These are phyloP conservation scores for Torymus texanus DNA, from an alignment of 2,888 invertebrate genomes.

Conservation along the genomic window DNA sequence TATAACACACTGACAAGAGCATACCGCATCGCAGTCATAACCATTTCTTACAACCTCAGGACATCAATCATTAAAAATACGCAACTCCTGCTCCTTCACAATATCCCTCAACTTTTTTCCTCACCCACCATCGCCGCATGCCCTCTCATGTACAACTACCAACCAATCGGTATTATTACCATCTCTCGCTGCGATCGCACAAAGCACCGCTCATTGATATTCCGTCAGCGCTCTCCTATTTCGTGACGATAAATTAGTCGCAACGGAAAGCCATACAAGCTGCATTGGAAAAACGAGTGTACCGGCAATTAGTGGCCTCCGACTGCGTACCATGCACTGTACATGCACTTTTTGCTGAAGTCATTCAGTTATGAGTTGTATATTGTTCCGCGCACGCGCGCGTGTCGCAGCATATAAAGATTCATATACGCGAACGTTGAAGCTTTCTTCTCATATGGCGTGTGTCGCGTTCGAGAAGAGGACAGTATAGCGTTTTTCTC, in stretches of 20 bases:
- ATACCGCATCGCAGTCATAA: too few species aligned
- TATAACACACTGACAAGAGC: too few species aligned
- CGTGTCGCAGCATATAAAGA: background rate
- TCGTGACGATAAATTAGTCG: constrained; percentile 46
- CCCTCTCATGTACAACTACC: too few species aligned
- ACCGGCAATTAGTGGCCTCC: constrained; percentile 44
- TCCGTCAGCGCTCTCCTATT: constrained; percentile 11
- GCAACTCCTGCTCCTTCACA: too few species aligned
- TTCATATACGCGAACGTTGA: constrained; percentile 7
- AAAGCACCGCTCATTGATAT: constrained; percentile 26
- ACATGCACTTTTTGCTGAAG: background rate
- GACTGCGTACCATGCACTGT: background rate
- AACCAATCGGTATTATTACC: too few species aligned
- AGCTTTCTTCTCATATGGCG: background rate
- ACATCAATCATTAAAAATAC: too few species aligned
- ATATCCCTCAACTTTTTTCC: too few species aligned
- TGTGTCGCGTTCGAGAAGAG: too few species aligned
- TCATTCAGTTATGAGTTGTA: constrained; percentile 50
- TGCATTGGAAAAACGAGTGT: constrained; percentile 32
- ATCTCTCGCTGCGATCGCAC: too few species aligned
- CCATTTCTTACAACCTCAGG: too few species aligned
- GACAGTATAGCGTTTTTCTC: too few species aligned
- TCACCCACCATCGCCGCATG: too few species aligned
- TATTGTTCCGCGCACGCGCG: background rate
- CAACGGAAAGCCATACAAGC: background rate